Percentiles rank a stretch among this genome's conserved stretches.
Conservation (phyloP, 2,888 invertebrate genomes). For the Sarcophaga rosellei region DNA sequence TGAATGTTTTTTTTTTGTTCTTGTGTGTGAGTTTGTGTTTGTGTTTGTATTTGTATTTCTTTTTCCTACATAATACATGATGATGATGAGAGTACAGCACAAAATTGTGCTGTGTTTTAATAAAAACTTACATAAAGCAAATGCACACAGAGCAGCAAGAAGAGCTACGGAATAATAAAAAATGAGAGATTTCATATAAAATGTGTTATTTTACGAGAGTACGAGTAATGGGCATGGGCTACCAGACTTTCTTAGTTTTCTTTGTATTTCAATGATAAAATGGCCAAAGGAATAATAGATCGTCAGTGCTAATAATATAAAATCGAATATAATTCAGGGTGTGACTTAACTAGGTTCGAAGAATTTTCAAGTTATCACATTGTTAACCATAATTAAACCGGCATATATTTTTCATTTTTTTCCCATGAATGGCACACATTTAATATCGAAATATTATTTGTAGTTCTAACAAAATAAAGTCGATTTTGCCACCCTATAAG, state of each 20-base stretch:
- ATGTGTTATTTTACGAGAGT: slow-evolving; percentile 43
- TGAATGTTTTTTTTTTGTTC: slow-evolving; percentile 45
- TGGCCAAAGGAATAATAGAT: background rate
- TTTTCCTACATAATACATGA: slow-evolving; percentile 66
- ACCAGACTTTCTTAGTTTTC: slow-evolving; percentile 42
- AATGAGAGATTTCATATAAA: slow-evolving; percentile 63
- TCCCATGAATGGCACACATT: too few species aligned
- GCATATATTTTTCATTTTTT: too few species aligned
- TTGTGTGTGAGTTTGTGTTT: background rate
- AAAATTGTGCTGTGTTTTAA: slow-evolving; percentile 58
- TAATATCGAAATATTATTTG: too few species aligned
- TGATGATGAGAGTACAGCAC: slow-evolving; percentile 40
- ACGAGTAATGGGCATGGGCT: slow-evolving; percentile 48
- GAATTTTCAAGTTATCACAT: too few species aligned
- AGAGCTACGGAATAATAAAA: slow-evolving; percentile 61
- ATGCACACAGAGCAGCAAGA: slow-evolving; percentile 35
- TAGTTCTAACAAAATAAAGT: too few species aligned
- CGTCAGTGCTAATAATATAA: background rate
- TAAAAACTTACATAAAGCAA: slow-evolving; percentile 68
- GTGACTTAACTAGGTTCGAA: too few species aligned
- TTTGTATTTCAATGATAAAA: background rate
- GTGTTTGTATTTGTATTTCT: slow-evolving; percentile 33
- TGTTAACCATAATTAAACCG: too few species aligned
- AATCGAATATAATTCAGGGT: too few species aligned
- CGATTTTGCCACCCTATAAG: too few species aligned